phyloP scores from a whole-genome alignment of 2,113 vertebrate species.

The Gobiocypris rarus region DNA sequence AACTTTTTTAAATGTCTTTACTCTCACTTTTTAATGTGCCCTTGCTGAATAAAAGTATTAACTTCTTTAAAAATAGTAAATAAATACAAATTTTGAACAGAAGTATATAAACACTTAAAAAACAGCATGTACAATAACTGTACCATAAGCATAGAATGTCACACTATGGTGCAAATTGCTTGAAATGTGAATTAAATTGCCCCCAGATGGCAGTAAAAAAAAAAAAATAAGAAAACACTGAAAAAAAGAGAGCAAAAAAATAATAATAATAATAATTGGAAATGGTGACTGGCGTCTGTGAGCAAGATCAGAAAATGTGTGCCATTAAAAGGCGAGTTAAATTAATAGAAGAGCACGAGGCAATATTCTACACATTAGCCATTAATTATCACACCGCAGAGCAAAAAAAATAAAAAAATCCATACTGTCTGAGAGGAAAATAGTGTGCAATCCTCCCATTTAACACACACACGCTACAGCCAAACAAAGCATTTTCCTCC shows the following conservation, averaged over 20 bases:
- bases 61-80: neutral
- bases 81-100: neutral
- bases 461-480: neutral
- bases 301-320: neutral
- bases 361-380: conserved; percentile 22
- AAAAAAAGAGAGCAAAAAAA: too few relatives aligned
- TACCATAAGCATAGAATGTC: neutral
- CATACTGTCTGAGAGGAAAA: conserved; percentile 18
- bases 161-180: neutral
- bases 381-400: conserved; percentile 25
- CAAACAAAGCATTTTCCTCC: conserved; percentile 11
- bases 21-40: too few relatives aligned
- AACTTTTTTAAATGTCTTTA: too few relatives aligned
- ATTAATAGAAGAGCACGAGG: neutral
- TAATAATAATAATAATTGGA: neutral
- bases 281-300: neutral
- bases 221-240: too few relatives aligned
- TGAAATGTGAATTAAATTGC: neutral
- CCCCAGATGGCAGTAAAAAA: neutral
- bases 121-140: neutral
- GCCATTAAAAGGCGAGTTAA: neutral
- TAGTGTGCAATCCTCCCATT: neutral
- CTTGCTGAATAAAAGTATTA: too few relatives aligned
- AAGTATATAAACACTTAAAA: neutral
- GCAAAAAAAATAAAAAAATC: neutral